Base-by-base conservation (phyloP, 2,797 vertebrate species). In the Cirrhinus molitorella region DNA sequence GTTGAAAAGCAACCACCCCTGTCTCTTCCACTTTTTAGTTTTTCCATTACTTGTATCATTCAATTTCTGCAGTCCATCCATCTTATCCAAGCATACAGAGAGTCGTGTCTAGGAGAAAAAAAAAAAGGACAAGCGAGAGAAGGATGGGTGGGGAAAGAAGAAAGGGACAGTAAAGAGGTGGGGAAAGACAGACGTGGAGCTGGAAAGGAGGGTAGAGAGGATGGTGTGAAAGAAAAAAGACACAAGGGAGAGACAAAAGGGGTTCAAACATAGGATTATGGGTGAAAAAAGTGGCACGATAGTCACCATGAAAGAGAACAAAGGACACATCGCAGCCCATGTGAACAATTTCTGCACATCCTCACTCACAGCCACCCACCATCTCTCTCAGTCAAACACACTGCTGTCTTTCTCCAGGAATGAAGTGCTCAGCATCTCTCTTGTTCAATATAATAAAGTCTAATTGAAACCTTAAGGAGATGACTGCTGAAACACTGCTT, bases 321-420 rank as follows among this genome's bases (percentile, higher is more conserved):
- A 79, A 84, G 40, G 40, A 59, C 66, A 49, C 61, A 77, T 37
- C 17, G 71, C 8, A 59, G 51, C 23, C 28, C 65, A 61, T 57
- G 51, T 70, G 65, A 84, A 79, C 55, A 85, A 82, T 82, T 82
- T 75, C 43, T 79, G 65, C 59, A n/a, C 61, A 65, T 66, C 43
- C 47, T 82, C 70, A 43, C 47, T 34, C 61, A 25, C 40, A 81
- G n/a, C 79, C 67, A 59, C 53, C 79, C 67, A 81, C 55, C 16
- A 14, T 25, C 25, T 34, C 25, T 34, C 40, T 37, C 25, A 2
- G 55, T 49, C 47, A 74, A 34, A 49, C 65, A 82, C 70, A 74
- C n/a, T 67, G 57, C 45, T 12, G 71, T 53, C 31, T 43, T 82
- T 66, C 34, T 28, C 21, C 57, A 53, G 31, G 57, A 65, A 63